Evolutionary conservation across 2,113 vertebrate genomes (phyloP), one percentile per base, ranked within the genome.

Genomic region (Zosterops hypoxanthus): DNA sequence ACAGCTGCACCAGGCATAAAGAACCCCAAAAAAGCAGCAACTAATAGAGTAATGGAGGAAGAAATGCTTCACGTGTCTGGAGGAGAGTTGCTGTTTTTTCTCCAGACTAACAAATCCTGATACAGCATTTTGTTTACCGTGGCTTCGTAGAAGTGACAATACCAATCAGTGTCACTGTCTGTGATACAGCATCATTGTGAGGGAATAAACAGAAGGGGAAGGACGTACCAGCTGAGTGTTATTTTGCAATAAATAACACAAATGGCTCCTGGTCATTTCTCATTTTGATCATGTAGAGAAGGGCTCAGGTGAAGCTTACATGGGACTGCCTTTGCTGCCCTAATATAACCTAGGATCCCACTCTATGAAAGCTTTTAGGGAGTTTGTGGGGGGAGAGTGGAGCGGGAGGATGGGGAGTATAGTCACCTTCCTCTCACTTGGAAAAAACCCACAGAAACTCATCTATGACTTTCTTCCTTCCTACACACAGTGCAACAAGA

Each of bases 401-500:
- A 66, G 26, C 0, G 0, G 26, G 56, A 44, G 33, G 13, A 13
- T 77, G 20, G 47, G 68, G 22, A 70, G 25, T 20, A 31, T 14
- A 55, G 23, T 86, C 19, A 46, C 57, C 39, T 36, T 95, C 28
- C 36, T 55, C 52, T 76, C 4, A 0, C 24, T 41, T n/a, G 41
- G 73, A 90, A 68, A 26, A 19, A 82, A 22, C 34, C 11, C 55
- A 47, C 1, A 7, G 57, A 49, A 85, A 50, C 34, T 79, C 56
- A 73, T 10, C 57, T 49, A 5, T 60, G 49, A 66, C 66, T 14
- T 69, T 84, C 68, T 81, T 52, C 86, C 83, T 56, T 75, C 88
- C 70, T 60, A 93, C 90, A 96, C 34, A 73, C 97, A 98, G 98
- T 97, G 96, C 97, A 98, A 92, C 97, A 97, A 88, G 96, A 98